Evolutionary conservation across 2,888 invertebrate species (phyloP), one percentile per base, ranked within the genome.

Genomic region (Drosophila monieri): DNA sequence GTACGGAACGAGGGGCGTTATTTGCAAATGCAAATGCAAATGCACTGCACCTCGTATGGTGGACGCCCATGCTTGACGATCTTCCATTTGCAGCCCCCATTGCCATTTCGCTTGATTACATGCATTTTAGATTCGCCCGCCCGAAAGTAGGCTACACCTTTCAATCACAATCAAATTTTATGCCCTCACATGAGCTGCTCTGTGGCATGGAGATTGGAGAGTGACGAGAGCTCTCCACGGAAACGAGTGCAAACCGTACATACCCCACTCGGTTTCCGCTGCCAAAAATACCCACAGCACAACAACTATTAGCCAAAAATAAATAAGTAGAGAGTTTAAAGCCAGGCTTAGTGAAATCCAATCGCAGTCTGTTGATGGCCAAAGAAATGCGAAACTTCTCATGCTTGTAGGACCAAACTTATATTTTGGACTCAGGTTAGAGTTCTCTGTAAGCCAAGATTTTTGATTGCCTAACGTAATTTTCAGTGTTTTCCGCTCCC

Each of bases 141-240:
- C 77, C 66, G 70, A 86, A 85, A 86, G 86, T 84, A 86, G 86
- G 86, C 84, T 86, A 86, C 84, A 86, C 80, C 86, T 85, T 86
- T 85, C 84, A 85, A 85, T 86, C 86, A 86, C 84, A 84, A 86
- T 86, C 78, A 85, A 85, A 85, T 85, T 85, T 85, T 84, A 85
- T 86, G 71, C 84, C 59, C 61, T 39, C 52, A 54, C 71, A 68
- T 61, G 60, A 30, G 59, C 27, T 39, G 59, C 27, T 39, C 39
- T 39, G 15, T 12, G 30, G 10, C 6, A 14, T n/a, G 32, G 6
- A 23, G 51, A 64, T 32, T 57, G 39, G 59, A 27, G 30, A 35
- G 59, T 49, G 37, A 18, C 25, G 37, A 51, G 67, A n/a, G 32
- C 51, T 55, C 51, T 41, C 46, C 51, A 18, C 64, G 44, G 37